A percentile compares a stretch with the other conserved stretches of the same genome.
Conservation (phyloP, 92 coral and sea anemone species). For the Umimayanthus kanabou region DNA sequence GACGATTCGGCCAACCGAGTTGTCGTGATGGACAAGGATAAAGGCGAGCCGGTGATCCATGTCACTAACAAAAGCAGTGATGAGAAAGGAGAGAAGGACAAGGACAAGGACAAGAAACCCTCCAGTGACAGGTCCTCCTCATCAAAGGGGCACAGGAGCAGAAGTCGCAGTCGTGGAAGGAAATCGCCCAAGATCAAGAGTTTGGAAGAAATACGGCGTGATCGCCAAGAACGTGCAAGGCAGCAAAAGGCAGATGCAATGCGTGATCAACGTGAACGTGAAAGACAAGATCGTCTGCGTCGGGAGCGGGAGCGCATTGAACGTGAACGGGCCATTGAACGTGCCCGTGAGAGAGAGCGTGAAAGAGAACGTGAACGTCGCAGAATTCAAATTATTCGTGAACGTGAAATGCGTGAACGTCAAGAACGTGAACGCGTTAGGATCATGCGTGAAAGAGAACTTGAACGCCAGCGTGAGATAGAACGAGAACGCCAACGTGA, state of each 20-base stretch:
- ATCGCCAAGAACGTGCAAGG: slow-evolving; percentile 82
- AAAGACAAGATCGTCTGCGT: slow-evolving; percentile 83
- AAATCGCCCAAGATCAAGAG: slow-evolving; percentile 78
- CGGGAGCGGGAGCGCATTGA: slow-evolving; percentile 97
- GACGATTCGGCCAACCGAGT: slow-evolving; percentile 56
- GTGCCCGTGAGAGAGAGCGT: slow-evolving; percentile 92
- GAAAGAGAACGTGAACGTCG: slow-evolving; percentile 95
- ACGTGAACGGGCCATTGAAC: slow-evolving; percentile 86
- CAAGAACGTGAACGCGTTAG: slow-evolving; percentile 93
- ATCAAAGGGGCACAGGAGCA: slow-evolving; percentile 52
- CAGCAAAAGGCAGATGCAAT: slow-evolving; percentile 74
- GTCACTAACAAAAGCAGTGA: slow-evolving; percentile 61
- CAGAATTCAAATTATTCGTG: slow-evolving; percentile 80
- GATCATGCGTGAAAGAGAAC: slow-evolving; percentile 86
- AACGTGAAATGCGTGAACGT: slow-evolving; percentile 86
- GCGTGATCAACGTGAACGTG: slow-evolving; percentile 91
- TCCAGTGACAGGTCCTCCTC: slow-evolving; percentile 48
- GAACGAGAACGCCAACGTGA: slow-evolving; percentile 81
- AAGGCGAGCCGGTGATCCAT: slow-evolving; percentile 60
- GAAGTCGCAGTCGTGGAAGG: slow-evolving; percentile 61
- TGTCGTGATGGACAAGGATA: slow-evolving; percentile 61
- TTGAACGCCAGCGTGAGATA: slow-evolving; percentile 86
- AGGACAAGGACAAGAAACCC: slow-evolving; percentile 48
- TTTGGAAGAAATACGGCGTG: slow-evolving; percentile 92
- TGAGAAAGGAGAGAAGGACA: slow-evolving; percentile 64